These are phyloP conservation scores for Esox niger DNA, from an alignment of 2,113 vertebrate genomes.

Conservation along the genomic window DNA sequence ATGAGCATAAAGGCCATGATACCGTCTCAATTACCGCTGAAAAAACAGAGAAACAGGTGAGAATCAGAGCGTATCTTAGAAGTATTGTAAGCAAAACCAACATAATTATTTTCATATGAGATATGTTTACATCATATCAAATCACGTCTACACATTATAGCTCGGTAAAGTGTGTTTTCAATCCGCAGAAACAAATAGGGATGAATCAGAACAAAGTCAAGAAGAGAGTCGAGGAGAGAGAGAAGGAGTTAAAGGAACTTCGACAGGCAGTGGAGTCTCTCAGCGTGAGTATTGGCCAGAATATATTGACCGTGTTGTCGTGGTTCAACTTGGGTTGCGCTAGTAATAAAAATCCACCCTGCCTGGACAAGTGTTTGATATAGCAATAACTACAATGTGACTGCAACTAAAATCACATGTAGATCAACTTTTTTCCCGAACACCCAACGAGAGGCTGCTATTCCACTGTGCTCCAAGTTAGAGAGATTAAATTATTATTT, in stretches of 20 bases:
- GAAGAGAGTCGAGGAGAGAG: slow-evolving; percentile 2
- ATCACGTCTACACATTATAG: no score
- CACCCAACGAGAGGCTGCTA: neutral
- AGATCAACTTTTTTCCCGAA: no score
- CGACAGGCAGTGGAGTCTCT: neutral
- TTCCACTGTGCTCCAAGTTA: neutral
- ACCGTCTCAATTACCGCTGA: neutral
- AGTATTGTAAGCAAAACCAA: no score
- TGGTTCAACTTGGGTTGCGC: no score
- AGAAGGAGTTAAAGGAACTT: neutral
- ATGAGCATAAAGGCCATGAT: slow-evolving; percentile 4
- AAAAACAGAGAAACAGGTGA: slow-evolving; percentile 3
- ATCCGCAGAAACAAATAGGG: neutral
- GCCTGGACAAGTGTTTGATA: no score
- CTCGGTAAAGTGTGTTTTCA: neutral
- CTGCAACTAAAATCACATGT: no score
- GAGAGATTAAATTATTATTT: neutral
- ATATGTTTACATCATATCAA: no score
- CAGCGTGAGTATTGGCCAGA: neutral
- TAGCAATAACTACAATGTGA: no score
- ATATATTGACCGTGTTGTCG: neutral
- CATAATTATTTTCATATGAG: no score
- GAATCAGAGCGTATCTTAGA: neutral
- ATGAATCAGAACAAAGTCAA: neutral
- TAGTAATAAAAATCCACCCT: no score